Evolutionary conservation across 2,797 vertebrate genomes (phyloP).

Genomic region (Sebastiscus albofasciatus): DNA sequence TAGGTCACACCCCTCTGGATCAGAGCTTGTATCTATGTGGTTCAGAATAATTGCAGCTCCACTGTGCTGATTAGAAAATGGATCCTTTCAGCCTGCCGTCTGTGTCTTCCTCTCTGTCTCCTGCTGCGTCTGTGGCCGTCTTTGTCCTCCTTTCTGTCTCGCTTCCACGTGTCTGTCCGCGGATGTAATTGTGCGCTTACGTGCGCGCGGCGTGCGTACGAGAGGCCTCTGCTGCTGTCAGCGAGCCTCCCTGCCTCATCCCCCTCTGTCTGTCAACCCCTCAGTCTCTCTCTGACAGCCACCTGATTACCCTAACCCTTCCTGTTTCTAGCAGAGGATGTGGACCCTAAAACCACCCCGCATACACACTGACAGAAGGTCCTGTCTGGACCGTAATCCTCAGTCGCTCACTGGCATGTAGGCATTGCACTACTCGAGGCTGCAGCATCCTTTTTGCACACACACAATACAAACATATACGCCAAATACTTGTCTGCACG

Average conservation of each 20-base stretch:
- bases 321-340: conserved; percentile 22
- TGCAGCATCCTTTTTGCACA: background rate
- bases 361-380: background rate
- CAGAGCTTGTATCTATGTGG: background rate
- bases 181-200: conserved; percentile 39
- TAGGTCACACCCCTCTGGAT: background rate
- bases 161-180: conserved; percentile 39
- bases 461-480: background rate
- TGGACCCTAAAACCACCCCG: background rate
- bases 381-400: conserved; percentile 11
- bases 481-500: conserved; percentile 8
- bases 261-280: conserved; percentile 47
- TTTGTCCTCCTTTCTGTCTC: conserved; percentile 29
- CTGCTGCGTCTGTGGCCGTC: conserved; percentile 17
- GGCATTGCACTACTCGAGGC: background rate
- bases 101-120: conserved; percentile 8
- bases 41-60: conserved; percentile 8
- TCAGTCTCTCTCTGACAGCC: conserved; percentile 42
- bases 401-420: background rate
- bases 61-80: conserved; percentile 40
- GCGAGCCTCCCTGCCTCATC: conserved; percentile 30
- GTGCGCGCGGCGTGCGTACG: background rate
- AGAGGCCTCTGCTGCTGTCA: conserved; percentile 55
- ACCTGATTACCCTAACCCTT: conserved; percentile 45
- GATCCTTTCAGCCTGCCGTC: conserved; percentile 4